These are phyloP conservation scores for Pachycephus smyrnensis DNA, from an alignment of 2,888 invertebrate species.

Conservation along the genomic window DNA sequence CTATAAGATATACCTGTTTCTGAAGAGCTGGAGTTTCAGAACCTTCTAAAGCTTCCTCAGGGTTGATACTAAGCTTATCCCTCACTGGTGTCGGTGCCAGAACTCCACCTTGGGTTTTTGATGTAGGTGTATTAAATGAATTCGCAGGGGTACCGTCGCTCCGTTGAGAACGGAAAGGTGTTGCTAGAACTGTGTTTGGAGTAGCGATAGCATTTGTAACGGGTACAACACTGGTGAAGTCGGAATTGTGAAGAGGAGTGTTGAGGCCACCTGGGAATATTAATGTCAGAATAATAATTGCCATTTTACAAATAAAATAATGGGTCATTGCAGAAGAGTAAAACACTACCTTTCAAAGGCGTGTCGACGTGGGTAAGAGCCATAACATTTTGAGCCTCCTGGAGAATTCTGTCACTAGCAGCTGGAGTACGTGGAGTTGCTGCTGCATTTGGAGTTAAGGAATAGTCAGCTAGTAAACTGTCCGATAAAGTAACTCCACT, in stretches of 20 bases:
- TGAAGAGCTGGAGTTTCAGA: constrained; percentile 81
- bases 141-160: constrained; percentile 70
- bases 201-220: constrained; percentile 79
- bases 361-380: constrained; percentile 98
- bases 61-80: constrained; percentile 95
- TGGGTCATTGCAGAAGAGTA: background rate
- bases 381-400: constrained; percentile 99
- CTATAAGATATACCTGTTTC: constrained; percentile 71
- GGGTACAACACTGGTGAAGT: constrained; percentile 88
- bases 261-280: constrained; percentile 82
- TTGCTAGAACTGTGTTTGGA: constrained; percentile 91
- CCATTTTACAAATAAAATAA: background rate
- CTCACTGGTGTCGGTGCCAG: constrained; percentile 80
- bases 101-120: constrained; percentile 70
- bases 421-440: constrained; percentile 90
- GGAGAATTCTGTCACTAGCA: constrained; percentile 83
- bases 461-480: constrained; percentile 91
- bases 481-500: constrained; percentile 84
- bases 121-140: constrained; percentile 70
- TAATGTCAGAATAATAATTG: background rate
- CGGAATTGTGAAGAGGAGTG: constrained; percentile 90
- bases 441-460: constrained; percentile 75
- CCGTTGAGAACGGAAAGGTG: constrained; percentile 83
- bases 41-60: constrained; percentile 81
- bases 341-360: constrained; percentile 80